Evolutionary conservation across 2,888 invertebrate species (phyloP).

Genomic region (Hymenopus coronatus): DNA sequence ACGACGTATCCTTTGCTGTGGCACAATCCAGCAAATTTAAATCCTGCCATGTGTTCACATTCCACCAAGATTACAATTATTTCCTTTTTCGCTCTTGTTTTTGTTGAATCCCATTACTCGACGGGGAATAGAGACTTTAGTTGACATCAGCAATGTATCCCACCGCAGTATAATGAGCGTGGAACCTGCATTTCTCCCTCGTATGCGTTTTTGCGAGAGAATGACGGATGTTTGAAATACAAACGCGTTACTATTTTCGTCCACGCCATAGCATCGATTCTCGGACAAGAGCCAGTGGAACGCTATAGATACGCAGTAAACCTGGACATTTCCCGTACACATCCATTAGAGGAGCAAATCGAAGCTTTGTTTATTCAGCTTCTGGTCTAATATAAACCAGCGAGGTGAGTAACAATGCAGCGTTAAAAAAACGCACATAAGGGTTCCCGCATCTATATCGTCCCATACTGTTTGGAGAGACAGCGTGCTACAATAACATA

Average conservation of each 20-base stretch:
- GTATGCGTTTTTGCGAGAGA: background rate
- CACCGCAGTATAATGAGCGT: background rate
- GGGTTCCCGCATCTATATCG: background rate
- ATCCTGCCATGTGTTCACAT: too few species aligned
- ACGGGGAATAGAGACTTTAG: too few species aligned
- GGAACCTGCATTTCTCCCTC: background rate
- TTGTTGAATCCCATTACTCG: too few species aligned
- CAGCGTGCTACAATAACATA: background rate
- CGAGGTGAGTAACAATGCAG: background rate
- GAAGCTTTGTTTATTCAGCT: background rate
- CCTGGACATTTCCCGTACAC: background rate
- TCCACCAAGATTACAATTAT: too few species aligned
- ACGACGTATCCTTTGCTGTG: too few species aligned
- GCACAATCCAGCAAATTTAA: too few species aligned
- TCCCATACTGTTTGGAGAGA: background rate
- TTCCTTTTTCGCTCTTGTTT: too few species aligned
- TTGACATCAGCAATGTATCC: too few species aligned
- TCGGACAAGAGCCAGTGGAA: background rate
- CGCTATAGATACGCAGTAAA: background rate
- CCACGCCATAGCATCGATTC: background rate
- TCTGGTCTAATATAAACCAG: background rate
- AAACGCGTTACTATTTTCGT: background rate
- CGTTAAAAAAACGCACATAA: background rate
- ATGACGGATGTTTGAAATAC: background rate
- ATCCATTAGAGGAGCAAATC: background rate